Conservation (phyloP, 2,113 vertebrate species). For the Promerops cafer region DNA sequence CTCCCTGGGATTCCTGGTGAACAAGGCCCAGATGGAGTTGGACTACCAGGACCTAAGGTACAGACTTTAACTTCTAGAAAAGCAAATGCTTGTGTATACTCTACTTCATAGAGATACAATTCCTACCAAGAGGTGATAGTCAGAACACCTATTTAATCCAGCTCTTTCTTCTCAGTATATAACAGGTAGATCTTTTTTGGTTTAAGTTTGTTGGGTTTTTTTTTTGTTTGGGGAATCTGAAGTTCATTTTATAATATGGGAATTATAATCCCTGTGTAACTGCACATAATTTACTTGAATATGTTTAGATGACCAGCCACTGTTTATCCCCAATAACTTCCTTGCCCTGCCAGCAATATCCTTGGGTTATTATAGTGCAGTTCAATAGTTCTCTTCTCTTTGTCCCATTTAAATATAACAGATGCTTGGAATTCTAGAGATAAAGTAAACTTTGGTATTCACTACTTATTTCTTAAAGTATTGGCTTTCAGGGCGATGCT, state of each 20-base stretch:
- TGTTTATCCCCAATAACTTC: not conserved
- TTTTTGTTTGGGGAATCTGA: not conserved
- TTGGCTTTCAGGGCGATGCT: slow-evolving; percentile 77
- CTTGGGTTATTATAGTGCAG: not conserved
- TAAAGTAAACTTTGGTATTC: not conserved
- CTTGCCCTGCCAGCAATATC: not conserved
- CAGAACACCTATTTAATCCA: not conserved
- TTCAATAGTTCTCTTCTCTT: not conserved
- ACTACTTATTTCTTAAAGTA: slow-evolving; percentile 14
- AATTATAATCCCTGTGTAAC: not conserved
- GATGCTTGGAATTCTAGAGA: not conserved
- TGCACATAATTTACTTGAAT: not conserved
- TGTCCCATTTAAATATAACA: not conserved
- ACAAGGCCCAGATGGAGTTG: slow-evolving; percentile 79
- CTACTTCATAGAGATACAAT: not conserved
- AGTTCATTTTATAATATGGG: not conserved
- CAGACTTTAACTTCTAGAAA: not conserved
- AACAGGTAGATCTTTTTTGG: not conserved
- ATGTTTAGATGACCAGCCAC: not conserved
- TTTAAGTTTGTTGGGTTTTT: not conserved
- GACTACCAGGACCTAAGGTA: slow-evolving; percentile 88
- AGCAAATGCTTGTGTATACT: not conserved
- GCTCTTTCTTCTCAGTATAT: not conserved
- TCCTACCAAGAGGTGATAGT: not conserved
- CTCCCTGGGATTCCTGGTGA: slow-evolving; percentile 80